These are phyloP conservation scores for Mesocentrotus franciscanus DNA, from an alignment of 53 echinoderm and acorn worm genomes.

Conservation along the genomic window DNA sequence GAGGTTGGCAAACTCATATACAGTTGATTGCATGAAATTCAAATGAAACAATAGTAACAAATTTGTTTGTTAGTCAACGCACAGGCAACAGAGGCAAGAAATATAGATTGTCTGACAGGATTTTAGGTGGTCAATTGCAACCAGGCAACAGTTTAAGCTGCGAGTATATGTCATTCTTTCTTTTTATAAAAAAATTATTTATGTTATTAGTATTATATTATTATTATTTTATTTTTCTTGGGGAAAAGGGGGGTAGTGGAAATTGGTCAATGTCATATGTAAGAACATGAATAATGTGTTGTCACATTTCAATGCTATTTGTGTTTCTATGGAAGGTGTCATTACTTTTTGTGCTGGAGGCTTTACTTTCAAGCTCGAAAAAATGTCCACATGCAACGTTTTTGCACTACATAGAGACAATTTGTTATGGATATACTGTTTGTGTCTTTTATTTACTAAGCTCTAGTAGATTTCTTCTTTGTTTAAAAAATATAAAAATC, in stretches of 20 bases:
- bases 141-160: background rate
- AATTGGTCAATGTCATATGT: background rate
- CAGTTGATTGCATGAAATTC: no score
- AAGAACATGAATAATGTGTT: background rate
- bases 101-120: no score
- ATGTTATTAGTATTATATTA: no score
- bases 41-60: no score
- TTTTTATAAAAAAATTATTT: no score
- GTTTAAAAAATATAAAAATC: background rate
- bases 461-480: background rate
- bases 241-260: background rate
- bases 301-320: background rate
- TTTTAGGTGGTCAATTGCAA: no score
- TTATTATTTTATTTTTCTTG: no score
- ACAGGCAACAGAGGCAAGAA: no score
- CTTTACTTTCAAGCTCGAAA: background rate
- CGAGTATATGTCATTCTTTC: background rate
- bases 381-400: background rate
- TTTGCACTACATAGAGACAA: background rate
- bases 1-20: no score
- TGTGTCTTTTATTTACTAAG: conserved; percentile 5
- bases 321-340: background rate
- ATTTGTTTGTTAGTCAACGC: no score
- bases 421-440: background rate
- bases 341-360: background rate